Evolutionary conservation across 2,113 vertebrate species (phyloP).

Genomic region (Phoenicopterus ruber): DNA sequence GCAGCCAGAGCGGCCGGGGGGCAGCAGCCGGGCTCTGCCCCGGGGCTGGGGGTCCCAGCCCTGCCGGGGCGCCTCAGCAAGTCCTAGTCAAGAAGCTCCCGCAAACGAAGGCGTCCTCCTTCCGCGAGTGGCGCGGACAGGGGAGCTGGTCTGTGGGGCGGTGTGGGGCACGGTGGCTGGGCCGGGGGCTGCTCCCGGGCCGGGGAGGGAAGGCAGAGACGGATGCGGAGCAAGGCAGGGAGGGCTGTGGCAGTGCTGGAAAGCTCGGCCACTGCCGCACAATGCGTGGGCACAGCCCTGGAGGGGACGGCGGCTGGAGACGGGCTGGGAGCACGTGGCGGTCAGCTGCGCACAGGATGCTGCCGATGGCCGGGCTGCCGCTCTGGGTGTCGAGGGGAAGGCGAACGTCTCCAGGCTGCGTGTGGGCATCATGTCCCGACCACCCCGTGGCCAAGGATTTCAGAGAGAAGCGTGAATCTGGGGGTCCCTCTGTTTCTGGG

Average conservation of each 20-base stretch:
- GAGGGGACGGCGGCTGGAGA: no score
- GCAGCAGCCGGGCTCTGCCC: not conserved
- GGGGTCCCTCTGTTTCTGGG: not conserved
- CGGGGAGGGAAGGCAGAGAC: not conserved
- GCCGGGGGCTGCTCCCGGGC: not conserved
- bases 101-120: not conserved
- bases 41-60: not conserved
- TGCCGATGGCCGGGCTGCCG: conserved; percentile 81
- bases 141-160: not conserved
- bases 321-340: not conserved
- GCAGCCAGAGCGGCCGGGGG: not conserved
- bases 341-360: conserved; percentile 81
- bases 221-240: not conserved
- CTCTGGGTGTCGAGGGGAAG: conserved; percentile 85
- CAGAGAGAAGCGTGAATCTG: not conserved
- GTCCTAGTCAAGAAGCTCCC: conserved; percentile 52
- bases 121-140: not conserved
- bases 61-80: rapidly evolving
- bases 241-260: not conserved
- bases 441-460: not conserved
- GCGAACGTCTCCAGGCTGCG: conserved; percentile 60
- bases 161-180: no score
- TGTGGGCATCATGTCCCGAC: no score
- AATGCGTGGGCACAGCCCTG: not conserved
- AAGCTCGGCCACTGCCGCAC: rapidly evolving